Evolutionary conservation across 2,888 invertebrate genomes (phyloP).

Genomic region (Sphaeridia pumilis): DNA sequence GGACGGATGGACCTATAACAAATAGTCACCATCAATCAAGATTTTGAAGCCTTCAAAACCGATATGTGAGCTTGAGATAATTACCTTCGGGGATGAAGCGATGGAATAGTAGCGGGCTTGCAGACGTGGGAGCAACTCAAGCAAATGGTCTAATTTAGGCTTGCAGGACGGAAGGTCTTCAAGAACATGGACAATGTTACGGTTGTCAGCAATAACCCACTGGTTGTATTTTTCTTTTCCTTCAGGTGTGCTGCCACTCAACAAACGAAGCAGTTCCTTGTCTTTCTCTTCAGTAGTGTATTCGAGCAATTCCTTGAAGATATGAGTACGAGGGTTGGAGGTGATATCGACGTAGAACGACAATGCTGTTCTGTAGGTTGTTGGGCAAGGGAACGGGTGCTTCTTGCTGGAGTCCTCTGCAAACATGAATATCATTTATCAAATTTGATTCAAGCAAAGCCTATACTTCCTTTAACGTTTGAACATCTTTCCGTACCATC

Average conservation of each 20-base stretch:
- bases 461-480: no score
- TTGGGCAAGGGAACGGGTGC: conserved; percentile 98
- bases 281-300: conserved; percentile 72
- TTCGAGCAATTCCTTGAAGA: conserved; percentile 86
- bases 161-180: conserved; percentile 86
- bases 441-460: no score
- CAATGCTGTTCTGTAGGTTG: conserved; percentile 86
- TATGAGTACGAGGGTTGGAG: conserved; percentile 85
- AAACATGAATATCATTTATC: conserved; percentile 24
- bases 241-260: conserved; percentile 75
- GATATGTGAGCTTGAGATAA: no score
- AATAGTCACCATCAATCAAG: no score
- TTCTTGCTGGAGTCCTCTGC: conserved; percentile 89
- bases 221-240: conserved; percentile 87
- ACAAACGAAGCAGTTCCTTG: conserved; percentile 64
- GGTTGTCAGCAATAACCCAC: conserved; percentile 77
- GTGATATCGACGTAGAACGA: conserved; percentile 93
- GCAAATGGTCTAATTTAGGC: conserved; percentile 86
- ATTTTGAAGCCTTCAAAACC: no score
- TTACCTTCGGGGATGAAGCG: conserved; percentile 89
- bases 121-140: conserved; percentile 86
- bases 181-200: conserved; percentile 87
- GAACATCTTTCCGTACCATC: conserved; percentile 55
- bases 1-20: conserved; percentile 63
- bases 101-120: conserved; percentile 97